Conservation (phyloP, 2,113 vertebrate species). For the Myotis lucifugus region DNA sequence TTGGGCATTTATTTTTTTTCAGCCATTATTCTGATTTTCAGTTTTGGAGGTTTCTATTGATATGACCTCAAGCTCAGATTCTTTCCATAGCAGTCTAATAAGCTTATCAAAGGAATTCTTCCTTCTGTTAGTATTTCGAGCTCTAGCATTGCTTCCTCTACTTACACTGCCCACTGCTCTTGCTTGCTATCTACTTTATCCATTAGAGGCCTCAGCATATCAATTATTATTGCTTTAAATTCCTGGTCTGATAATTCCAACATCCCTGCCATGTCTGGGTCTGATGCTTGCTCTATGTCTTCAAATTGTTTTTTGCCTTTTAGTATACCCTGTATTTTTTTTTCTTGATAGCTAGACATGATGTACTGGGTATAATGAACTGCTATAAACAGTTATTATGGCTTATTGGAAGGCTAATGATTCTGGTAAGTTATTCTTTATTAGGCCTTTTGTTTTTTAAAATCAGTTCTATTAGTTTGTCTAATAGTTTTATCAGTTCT, state of each 20-base stretch:
- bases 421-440: slow-evolving; percentile 3
- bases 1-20: neutral
- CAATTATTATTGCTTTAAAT: neutral
- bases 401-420: neutral
- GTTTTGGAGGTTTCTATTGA: neutral
- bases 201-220: neutral
- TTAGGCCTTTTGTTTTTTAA: neutral
- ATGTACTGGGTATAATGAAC: neutral
- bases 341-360: neutral
- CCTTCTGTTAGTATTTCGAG: neutral
- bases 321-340: neutral
- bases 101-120: neutral
- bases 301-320: neutral
- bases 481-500: neutral
- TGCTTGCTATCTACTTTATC: neutral
- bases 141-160: neutral
- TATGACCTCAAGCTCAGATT: neutral
- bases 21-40: neutral
- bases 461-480: neutral
- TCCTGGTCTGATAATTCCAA: neutral
- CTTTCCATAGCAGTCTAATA: neutral
- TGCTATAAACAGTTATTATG: neutral
- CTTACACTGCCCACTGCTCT: neutral
- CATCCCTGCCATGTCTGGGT: neutral
- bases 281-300: neutral